Evolutionary conservation across 2,113 vertebrate genomes (phyloP).

Genomic region (Myiopsitta monachus): DNA sequence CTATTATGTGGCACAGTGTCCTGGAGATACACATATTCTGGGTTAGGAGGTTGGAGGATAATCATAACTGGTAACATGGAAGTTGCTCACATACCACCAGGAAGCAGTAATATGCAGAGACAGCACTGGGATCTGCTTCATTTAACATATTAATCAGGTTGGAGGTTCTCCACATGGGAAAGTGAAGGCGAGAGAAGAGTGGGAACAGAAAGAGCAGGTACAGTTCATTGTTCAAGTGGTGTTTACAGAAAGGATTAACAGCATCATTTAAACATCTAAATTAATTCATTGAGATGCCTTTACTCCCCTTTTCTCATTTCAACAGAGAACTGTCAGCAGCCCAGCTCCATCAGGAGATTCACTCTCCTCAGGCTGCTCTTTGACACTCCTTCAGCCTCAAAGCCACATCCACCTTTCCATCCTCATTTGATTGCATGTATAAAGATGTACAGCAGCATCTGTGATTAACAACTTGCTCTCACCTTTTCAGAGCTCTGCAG

Average conservation of each 20-base stretch:
- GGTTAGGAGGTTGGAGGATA: not conserved
- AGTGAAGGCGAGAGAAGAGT: not conserved
- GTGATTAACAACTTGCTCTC: not conserved
- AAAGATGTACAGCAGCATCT: not conserved
- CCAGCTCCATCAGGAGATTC: not conserved
- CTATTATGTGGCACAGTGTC: accelerated
- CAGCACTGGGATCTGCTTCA: not conserved
- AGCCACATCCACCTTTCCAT: not conserved
- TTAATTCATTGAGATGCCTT: not conserved
- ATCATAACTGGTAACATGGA: not conserved
- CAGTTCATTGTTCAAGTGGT: not conserved
- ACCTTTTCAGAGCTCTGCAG: not conserved
- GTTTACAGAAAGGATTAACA: not conserved
- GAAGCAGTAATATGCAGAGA: not conserved
- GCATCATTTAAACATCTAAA: not conserved
- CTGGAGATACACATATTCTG: accelerated
- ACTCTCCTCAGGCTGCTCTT: not conserved
- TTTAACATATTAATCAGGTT: not conserved
- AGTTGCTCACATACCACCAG: not conserved
- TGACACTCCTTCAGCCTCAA: not conserved
- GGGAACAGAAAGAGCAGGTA: not conserved
- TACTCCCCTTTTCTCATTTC: not conserved
- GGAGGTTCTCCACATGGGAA: not conserved
- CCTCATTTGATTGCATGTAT: not conserved
- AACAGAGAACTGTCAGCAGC: not conserved